Evolutionary conservation across 2,113 vertebrate genomes (phyloP).

Genomic region (Bombycilla garrulus): DNA sequence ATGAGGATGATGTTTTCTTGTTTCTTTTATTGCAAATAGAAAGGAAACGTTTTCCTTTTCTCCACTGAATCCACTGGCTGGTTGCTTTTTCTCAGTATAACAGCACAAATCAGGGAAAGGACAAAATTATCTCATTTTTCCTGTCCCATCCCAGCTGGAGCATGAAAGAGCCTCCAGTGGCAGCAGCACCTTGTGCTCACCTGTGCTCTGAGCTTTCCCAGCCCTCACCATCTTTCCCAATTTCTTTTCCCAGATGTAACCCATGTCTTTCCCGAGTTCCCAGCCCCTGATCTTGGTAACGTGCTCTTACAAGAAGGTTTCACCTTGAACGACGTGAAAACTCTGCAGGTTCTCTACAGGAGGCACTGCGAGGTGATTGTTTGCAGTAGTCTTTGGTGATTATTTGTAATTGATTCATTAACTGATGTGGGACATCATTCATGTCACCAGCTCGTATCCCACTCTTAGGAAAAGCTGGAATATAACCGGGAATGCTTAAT

Average conservation of each 20-base stretch:
- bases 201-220: neutral
- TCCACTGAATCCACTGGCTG: neutral
- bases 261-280: constrained; percentile 89
- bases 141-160: neutral
- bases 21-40: neutral
- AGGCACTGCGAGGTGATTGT: constrained; percentile 90
- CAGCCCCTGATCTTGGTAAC: constrained; percentile 80
- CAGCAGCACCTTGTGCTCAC: neutral
- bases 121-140: neutral
- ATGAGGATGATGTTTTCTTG: neutral
- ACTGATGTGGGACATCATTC: neutral
- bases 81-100: neutral
- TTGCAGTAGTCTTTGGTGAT: neutral
- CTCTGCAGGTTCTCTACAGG: constrained; percentile 89
- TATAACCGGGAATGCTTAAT: neutral
- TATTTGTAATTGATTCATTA: neutral
- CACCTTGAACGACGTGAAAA: constrained; percentile 84
- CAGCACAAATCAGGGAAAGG: neutral
- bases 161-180: neutral
- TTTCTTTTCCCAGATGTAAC: constrained; percentile 80
- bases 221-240: neutral
- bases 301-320: constrained; percentile 83
- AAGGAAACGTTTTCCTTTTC: neutral
- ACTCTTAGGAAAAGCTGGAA: neutral
- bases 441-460: neutral